Percentiles rank a stretch among this genome's conserved stretches.
Conservation (phyloP, 2,113 vertebrate genomes). For the Reinhardtius hippoglossoides region DNA sequence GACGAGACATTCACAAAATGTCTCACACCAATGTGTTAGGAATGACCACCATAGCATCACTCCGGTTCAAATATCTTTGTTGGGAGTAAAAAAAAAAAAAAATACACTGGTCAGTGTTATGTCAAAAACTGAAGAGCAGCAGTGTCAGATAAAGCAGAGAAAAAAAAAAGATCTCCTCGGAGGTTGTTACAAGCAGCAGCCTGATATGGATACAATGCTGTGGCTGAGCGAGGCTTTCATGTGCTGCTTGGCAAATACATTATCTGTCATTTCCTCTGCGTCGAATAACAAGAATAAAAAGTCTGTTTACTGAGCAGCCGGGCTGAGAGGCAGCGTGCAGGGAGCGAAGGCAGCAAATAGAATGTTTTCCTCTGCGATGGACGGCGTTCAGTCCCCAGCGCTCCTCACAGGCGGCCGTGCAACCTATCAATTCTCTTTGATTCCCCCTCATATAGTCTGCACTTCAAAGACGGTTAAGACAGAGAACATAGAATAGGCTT, state of each 20-base stretch:
- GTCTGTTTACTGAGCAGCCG: slow-evolving; percentile 63
- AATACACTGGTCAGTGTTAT: slow-evolving; percentile 45
- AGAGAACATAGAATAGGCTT: slow-evolving; percentile 58
- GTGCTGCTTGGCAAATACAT: slow-evolving; percentile 63
- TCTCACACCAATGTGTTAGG: slow-evolving; percentile 55
- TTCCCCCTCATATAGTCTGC: slow-evolving; percentile 60
- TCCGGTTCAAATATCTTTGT: slow-evolving; percentile 59
- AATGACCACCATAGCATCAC: slow-evolving; percentile 53
- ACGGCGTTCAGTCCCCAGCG: slow-evolving; percentile 61
- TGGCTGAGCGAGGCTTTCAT: slow-evolving; percentile 60
- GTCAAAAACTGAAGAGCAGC: slow-evolving; percentile 23
- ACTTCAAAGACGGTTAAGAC: slow-evolving; percentile 58
- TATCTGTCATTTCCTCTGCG: slow-evolving; percentile 68
- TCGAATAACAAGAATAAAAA: slow-evolving; percentile 71
- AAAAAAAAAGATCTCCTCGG: slow-evolving; percentile 16
- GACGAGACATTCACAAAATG: slow-evolving; percentile 60
- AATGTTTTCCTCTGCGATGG: slow-evolving; percentile 59
- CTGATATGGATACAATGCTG: slow-evolving; percentile 50
- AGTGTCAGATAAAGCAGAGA: slow-evolving; percentile 35
- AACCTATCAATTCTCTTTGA: slow-evolving; percentile 73
- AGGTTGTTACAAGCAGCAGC: slow-evolving; percentile 37
- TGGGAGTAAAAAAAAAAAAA: slow-evolving; percentile 27
- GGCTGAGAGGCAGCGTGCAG: slow-evolving; percentile 40
- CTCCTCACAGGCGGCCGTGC: slow-evolving; percentile 52
- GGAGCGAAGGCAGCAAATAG: slow-evolving; percentile 59